Evolutionary conservation across 64 coral and sea anemone genomes (phyloP), one percentile per base, ranked within the genome.

Genomic region (Astreopora myriophthalma): DNA sequence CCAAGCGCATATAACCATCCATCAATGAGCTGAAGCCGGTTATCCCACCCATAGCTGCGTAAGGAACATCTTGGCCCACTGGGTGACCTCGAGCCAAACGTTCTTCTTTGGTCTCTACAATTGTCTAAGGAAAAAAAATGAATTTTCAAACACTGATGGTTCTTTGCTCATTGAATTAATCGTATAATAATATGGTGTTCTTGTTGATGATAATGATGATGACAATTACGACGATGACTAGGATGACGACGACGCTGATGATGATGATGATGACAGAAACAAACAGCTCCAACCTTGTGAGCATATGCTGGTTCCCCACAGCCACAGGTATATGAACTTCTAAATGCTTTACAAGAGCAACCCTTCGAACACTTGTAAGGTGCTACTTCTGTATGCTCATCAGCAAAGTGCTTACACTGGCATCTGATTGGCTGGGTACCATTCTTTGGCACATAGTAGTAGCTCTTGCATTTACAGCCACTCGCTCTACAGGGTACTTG

Each of bases 1-100:
- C 97, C 26, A 99, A 60, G 34, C 97, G 75, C 97, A 96, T 99
- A 26, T 99, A 99, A 26, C 94, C 97, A 64, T 99, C 97, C 87
- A 93, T 95, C 35, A 99, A 28, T 85, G 97, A 99, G 48, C 97
- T 96, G 69, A 99, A 99, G 20, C 97, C 97, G 69, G 97, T 99
- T 34, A 99, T 85, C 22, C 97, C 97, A 85, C 97, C 97, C 94
- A 99, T 99, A 76, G 96, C 94, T 37, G 97, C 94, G 71, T 98
- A 98, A 25, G 96, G 96, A 33, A 98, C 96, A 95, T 98, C 96
- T 65, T 98, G 93, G 29, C 96, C 96, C 5, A 95, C 94, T 52
- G 96, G 94, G 49, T 91, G 96, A 37, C 96, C 96, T 33, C 94
- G 73, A 11, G 93, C 80, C 63, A 90, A 19, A 14, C 96, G 91